Evolutionary conservation across 2,888 invertebrate species (phyloP).

Genomic region (Phyllotreta cruciferae): DNA sequence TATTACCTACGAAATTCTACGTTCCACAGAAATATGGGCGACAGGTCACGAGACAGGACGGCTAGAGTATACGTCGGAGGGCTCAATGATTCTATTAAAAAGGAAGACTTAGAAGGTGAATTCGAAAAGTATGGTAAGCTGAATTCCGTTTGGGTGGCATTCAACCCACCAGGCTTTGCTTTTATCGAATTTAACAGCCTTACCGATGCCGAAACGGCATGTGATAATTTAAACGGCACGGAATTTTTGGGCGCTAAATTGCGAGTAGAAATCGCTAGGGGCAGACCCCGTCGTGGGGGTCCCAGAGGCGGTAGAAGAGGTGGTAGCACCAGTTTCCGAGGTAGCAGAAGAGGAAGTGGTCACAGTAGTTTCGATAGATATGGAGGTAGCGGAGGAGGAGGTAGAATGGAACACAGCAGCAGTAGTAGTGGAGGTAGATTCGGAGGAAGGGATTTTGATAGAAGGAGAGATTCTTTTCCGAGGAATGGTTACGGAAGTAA

Average conservation of each 20-base stretch:
- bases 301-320: slow-evolving; percentile 65
- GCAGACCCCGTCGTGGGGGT: slow-evolving; percentile 73
- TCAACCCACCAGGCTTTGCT: slow-evolving; percentile 93
- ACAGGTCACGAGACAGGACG: slow-evolving; percentile 58
- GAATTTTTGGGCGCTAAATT: slow-evolving; percentile 87
- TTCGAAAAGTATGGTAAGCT: slow-evolving; percentile 92
- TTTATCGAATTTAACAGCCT: slow-evolving; percentile 91
- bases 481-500: slow-evolving; percentile 47
- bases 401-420: slow-evolving; percentile 42
- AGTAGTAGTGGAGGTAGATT: slow-evolving; percentile 43
- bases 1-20: slow-evolving; percentile 55
- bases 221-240: slow-evolving; percentile 86
- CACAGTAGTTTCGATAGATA: slow-evolving; percentile 43
- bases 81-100: slow-evolving; percentile 86
- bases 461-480: slow-evolving; percentile 46
- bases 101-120: slow-evolving; percentile 89
- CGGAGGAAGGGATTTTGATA: slow-evolving; percentile 46
- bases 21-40: slow-evolving; percentile 58
- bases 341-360: slow-evolving; percentile 44
- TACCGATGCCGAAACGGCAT: slow-evolving; percentile 89
- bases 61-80: slow-evolving; percentile 92
- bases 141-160: slow-evolving; percentile 92
- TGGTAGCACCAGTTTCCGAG: slow-evolving; percentile 56
- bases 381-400: slow-evolving; percentile 55
- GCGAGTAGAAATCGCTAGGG: slow-evolving; percentile 86